Conservation (phyloP, 2,113 vertebrate species). For the Eurypyga helias region DNA sequence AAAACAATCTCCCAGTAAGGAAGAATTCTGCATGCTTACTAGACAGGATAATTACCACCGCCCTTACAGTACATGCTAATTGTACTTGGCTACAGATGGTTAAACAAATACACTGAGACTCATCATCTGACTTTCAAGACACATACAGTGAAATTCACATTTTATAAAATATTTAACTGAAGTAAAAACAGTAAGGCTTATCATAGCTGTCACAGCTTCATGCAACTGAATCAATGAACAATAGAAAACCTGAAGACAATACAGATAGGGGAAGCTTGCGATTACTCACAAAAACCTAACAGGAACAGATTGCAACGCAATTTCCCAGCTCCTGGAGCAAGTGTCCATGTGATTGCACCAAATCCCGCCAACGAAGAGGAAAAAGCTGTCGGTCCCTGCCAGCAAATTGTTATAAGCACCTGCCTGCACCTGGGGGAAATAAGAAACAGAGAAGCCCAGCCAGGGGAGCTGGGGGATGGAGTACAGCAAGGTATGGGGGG, state of each 20-base stretch:
- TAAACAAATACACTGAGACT: conserved; percentile 5
- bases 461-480: neutral
- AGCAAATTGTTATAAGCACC: neutral
- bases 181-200: neutral
- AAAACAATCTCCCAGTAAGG: neutral
- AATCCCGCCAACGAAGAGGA: neutral
- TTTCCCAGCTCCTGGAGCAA: neutral
- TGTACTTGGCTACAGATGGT: neutral
- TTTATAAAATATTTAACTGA: neutral
- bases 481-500: neutral
- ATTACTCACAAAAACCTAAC: neutral
- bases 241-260: neutral
- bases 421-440: neutral
- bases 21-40: neutral
- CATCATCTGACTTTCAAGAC: neutral
- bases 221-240: neutral
- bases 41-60: conserved; percentile 22
- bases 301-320: neutral
- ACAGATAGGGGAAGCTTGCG: neutral
- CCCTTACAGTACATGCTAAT: neutral
- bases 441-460: neutral
- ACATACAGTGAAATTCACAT: neutral
- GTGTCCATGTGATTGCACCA: neutral
- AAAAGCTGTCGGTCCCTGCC: neutral
- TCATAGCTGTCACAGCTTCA: neutral